These are phyloP conservation scores for Lepas anatifera DNA, from an alignment of 2,888 invertebrate genomes.

Conservation along the genomic window DNA sequence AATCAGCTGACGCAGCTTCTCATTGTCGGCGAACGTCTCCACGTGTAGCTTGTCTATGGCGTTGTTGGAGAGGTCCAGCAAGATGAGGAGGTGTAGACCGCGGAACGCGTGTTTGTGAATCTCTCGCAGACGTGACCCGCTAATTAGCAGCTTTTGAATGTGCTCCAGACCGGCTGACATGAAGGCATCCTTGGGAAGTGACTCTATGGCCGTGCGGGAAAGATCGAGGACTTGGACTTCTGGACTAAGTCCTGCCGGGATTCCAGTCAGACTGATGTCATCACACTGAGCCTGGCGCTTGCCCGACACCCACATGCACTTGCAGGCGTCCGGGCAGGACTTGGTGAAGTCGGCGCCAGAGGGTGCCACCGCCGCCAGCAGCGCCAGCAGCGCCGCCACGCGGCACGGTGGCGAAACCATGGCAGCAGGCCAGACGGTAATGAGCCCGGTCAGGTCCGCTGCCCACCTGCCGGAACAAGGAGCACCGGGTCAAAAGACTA, in stretches of 20 bases:
- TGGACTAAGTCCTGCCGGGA: slow-evolving; percentile 59
- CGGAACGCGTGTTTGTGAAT: slow-evolving; percentile 74
- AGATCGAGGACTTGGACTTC: slow-evolving; percentile 78
- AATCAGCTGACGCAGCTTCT: slow-evolving; percentile 60
- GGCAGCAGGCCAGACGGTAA: too few relatives aligned
- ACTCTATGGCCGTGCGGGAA: slow-evolving; percentile 63
- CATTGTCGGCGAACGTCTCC: slow-evolving; percentile 67
- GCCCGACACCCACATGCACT: slow-evolving; percentile 75
- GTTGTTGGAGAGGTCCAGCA: slow-evolving; percentile 77
- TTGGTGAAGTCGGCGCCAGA: background rate
- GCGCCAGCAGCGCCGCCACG: background rate
- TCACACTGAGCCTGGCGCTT: slow-evolving; percentile 80
- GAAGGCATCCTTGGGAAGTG: slow-evolving; percentile 42
- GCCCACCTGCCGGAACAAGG: too few relatives aligned
- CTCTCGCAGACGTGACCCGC: slow-evolving; percentile 58
- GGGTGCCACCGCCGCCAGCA: background rate
- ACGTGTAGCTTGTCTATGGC: slow-evolving; percentile 48
- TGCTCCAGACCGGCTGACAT: slow-evolving; percentile 56
- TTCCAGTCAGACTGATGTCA: slow-evolving; percentile 61
- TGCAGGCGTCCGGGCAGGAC: slow-evolving; percentile 63
- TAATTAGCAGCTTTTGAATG: slow-evolving; percentile 67
- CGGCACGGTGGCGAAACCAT: background rate
- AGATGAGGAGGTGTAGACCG: slow-evolving; percentile 69
- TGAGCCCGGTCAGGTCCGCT: too few relatives aligned
- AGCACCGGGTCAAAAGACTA: too few relatives aligned